Base-by-base conservation (phyloP, 92 coral and sea anemone species). In the Isaurus tuberculatus region DNA sequence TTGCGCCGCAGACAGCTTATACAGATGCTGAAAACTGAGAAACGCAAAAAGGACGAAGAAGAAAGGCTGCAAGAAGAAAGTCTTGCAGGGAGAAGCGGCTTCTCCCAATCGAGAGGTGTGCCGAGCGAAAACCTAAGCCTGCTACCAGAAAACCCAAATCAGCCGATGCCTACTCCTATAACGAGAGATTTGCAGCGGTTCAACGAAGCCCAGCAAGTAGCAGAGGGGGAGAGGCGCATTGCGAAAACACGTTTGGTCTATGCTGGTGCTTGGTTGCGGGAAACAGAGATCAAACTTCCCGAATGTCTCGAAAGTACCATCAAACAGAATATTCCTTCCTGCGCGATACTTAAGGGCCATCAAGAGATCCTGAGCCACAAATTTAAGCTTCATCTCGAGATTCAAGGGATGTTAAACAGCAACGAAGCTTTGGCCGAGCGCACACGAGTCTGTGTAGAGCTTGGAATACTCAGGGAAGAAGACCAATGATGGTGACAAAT, bases 1-100 rank as follows among this genome's bases (percentile, higher is more conserved):
- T 65, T 65, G 70, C 70, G 70, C 36, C 70, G 70, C 70, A 65
- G 70, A 65, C 70, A 65, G 70, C 70, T 65, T 25, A 65, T 28
- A 36, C 70, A n/a, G n/a, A n/a, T n/a, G n/a, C n/a, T n/a, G n/a
- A n/a, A n/a, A n/a, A n/a, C n/a, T n/a, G n/a, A n/a, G 64, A 55
- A 55, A 55, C 64, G 64, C 64, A 55, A 55, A 55, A 55, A 55
- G 64, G 64, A 22, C 64, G 64, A 55, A 55, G 64, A 55, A 55
- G 64, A 55, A 55, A 55, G 64, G 64, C 20, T 55, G 64, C 64
- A n/a, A n/a, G n/a, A n/a, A n/a, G n/a, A n/a, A n/a, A n/a, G n/a
- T n/a, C n/a, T n/a, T n/a, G n/a, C n/a, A 37, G 27, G 73, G 16
- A 67, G 73, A 31, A 67, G 73, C 22, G 46, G 7, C 40, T 31